Evolutionary conservation across 1,140 invertebrate species (phyloP).

Genomic region (Drosophila serrata): DNA sequence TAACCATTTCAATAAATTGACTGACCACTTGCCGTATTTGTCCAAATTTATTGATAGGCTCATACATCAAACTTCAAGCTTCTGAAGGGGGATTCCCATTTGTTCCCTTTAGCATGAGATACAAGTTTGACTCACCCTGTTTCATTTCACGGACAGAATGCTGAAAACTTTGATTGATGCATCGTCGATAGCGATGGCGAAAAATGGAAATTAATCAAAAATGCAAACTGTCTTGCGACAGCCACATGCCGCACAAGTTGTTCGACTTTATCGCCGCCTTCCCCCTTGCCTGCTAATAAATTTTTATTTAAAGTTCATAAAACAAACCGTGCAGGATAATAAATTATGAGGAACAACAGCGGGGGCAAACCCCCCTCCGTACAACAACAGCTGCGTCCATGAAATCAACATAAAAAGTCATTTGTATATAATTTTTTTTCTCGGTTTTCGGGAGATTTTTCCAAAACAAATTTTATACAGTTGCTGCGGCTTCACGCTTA

Average conservation of each 20-base stretch:
- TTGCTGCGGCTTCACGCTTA: slow-evolving; percentile 72
- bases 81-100: background rate
- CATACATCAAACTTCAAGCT: slow-evolving; percentile 36
- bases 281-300: slow-evolving; percentile 58
- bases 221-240: slow-evolving; percentile 60
- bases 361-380: slow-evolving; percentile 13
- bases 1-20: slow-evolving; percentile 15
- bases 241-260: slow-evolving; percentile 56
- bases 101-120: background rate
- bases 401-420: slow-evolving; percentile 83
- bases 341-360: slow-evolving; percentile 63
- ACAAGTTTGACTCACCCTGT: slow-evolving; percentile 11
- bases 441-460: slow-evolving; percentile 32
- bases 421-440: slow-evolving; percentile 70
- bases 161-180: slow-evolving; percentile 65
- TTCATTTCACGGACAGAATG: slow-evolving; percentile 50
- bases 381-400: slow-evolving; percentile 75
- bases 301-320: slow-evolving; percentile 80
- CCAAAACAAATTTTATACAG: slow-evolving; percentile 56
- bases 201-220: slow-evolving; percentile 58
- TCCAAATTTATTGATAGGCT: slow-evolving; percentile 43
- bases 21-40: slow-evolving; percentile 42
- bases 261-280: slow-evolving; percentile 45
- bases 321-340: slow-evolving; percentile 71
- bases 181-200: slow-evolving; percentile 49